phyloP scores from a whole-genome alignment of 2,113 vertebrate genomes.

The Dissostichus mawsoni region DNA sequence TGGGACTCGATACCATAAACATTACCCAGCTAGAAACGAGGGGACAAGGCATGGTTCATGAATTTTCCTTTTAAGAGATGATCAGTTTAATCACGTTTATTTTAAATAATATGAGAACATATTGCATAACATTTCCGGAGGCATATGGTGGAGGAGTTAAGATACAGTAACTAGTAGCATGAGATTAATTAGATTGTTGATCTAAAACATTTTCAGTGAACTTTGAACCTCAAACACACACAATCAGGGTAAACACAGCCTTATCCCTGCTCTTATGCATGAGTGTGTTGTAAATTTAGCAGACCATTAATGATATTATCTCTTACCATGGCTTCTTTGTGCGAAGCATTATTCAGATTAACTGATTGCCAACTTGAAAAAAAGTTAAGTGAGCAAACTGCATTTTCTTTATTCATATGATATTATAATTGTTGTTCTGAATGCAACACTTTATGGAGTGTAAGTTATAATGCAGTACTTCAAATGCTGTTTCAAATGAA shows the following conservation, averaged over 20 bases:
- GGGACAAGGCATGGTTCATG: not conserved
- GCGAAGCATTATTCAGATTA: not conserved
- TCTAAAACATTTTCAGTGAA: slow-evolving; percentile 7
- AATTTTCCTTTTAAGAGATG: not conserved
- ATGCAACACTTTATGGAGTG: not conserved
- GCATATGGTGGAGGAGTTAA: not conserved
- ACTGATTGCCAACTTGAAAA: not conserved
- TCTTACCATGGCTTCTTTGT: not conserved
- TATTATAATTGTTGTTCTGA: not conserved
- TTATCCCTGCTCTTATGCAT: not conserved
- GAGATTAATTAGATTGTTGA: not conserved
- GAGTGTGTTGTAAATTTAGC: not conserved
- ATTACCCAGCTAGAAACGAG: slow-evolving; percentile 89
- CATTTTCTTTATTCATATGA: no score
- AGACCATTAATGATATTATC: not conserved
- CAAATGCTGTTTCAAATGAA: not conserved
- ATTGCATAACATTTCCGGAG: not conserved
- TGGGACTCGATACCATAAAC: slow-evolving; percentile 95
- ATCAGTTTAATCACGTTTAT: not conserved
- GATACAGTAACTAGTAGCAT: not conserved
- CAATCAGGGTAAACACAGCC: slow-evolving; percentile 9
- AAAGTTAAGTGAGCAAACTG: no score
- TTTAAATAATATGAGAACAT: not conserved
- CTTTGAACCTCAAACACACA: slow-evolving; percentile 14
- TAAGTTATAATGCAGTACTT: not conserved